phyloP scores from a whole-genome alignment of 2,797 vertebrate genomes.

The Smutsia gigantea region DNA sequence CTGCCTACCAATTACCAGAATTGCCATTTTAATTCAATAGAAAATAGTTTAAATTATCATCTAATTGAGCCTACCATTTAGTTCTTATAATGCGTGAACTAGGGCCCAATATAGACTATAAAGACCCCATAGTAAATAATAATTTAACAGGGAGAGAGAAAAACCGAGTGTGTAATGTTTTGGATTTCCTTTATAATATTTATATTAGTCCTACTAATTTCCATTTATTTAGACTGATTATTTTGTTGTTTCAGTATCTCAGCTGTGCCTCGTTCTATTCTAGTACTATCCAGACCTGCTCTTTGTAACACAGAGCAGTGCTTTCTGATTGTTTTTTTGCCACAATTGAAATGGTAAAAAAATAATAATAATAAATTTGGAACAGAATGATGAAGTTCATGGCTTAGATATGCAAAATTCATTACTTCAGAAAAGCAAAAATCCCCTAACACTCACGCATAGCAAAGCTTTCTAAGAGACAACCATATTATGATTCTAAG shows the following conservation, averaged over 20 bases:
- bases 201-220: not conserved
- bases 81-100: not conserved
- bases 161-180: not conserved
- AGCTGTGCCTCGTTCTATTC: not conserved
- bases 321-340: not conserved
- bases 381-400: not conserved
- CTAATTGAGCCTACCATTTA: not conserved
- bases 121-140: not conserved
- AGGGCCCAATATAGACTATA: not conserved
- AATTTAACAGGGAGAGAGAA: not conserved
- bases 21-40: not conserved
- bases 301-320: not conserved
- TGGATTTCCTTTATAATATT: conserved; percentile 7
- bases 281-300: not conserved
- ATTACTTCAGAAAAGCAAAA: not conserved
- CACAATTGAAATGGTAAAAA: not conserved
- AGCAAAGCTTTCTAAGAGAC: not conserved
- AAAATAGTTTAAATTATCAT: not conserved
- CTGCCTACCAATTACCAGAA: not conserved
- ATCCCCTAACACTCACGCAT: not conserved
- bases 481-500: not conserved
- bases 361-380: not conserved
- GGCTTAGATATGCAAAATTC: not conserved
- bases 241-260: not conserved
- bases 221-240: not conserved